Evolutionary conservation across 23 tunicate genomes (phyloP).

Genomic region (Botrylloides violaceus): DNA sequence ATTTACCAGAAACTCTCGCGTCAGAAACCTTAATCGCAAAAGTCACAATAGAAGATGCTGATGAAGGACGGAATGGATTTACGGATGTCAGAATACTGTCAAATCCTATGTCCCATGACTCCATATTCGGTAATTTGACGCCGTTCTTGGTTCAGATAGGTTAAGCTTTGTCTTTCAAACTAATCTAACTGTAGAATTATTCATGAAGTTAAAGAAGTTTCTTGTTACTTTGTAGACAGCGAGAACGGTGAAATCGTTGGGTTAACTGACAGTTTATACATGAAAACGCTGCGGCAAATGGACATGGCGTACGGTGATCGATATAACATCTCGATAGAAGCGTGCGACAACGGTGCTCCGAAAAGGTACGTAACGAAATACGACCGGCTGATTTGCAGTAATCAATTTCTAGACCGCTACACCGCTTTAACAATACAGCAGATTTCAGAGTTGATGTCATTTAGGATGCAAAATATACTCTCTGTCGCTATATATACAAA

Average conservation of each 20-base stretch:
- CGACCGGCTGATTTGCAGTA: too few relatives aligned
- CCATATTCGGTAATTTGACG: neutral
- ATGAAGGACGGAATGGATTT: constrained; percentile 51
- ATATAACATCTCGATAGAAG: constrained; percentile 62
- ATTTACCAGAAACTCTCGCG: constrained; percentile 45
- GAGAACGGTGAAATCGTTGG: neutral
- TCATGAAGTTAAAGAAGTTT: neutral
- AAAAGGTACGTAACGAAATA: constrained; percentile 33
- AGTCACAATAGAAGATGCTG: constrained; percentile 49
- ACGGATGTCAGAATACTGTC: constrained; percentile 10
- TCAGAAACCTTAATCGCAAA: constrained; percentile 36
- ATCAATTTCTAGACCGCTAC: too few relatives aligned
- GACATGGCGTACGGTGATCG: constrained; percentile 31
- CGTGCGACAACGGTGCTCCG: constrained; percentile 61
- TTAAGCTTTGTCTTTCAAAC: neutral
- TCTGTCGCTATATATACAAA: too few relatives aligned
- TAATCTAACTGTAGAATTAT: neutral
- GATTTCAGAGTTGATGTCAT: too few relatives aligned
- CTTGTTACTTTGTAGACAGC: neutral
- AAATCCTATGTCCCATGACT: neutral
- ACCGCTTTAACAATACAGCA: too few relatives aligned
- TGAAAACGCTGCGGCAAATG: constrained; percentile 35
- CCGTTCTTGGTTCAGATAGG: too few relatives aligned
- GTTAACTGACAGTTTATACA: constrained; percentile 17
- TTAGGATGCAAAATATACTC: too few relatives aligned